These are phyloP conservation scores for Bicyclus anynana DNA, from an alignment of 1,140 invertebrate species.

Conservation along the genomic window DNA sequence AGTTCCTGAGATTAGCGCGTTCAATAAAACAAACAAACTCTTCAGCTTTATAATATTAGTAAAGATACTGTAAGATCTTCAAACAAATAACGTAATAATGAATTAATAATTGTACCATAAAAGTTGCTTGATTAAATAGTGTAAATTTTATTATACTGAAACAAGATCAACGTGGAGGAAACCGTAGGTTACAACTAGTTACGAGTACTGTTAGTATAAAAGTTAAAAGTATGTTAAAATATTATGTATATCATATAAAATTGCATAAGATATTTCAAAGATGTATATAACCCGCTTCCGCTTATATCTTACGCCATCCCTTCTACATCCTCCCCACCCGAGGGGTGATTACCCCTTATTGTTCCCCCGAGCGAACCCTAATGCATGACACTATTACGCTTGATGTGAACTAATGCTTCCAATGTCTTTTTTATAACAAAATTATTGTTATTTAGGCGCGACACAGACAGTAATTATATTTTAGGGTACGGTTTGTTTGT, in stretches of 20 bases:
- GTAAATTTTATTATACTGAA: no score
- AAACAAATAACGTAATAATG: no score
- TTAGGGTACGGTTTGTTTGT: conserved; percentile 13
- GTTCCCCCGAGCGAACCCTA: conserved; percentile 52
- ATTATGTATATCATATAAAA: not conserved
- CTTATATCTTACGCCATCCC: conserved; percentile 26
- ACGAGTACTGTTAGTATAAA: no score
- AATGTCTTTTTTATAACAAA: conserved; percentile 57
- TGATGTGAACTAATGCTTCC: conserved; percentile 53
- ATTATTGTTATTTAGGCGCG: conserved; percentile 41
- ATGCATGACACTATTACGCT: conserved; percentile 67
- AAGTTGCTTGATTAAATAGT: no score
- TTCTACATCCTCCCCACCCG: conserved; percentile 26
- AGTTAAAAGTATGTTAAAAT: no score
- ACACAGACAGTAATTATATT: conserved; percentile 15
- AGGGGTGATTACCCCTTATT: conserved; percentile 66
- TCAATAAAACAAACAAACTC: no score
- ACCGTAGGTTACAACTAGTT: no score
- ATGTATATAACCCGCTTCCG: conserved; percentile 11
- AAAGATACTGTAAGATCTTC: no score
- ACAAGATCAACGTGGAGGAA: no score
- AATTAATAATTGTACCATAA: no score
- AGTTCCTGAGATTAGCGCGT: no score
- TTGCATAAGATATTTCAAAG: not conserved
- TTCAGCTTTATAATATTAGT: no score